Base-by-base conservation (phyloP, 2,888 invertebrate genomes). In the Epinotia demarniana region DNA sequence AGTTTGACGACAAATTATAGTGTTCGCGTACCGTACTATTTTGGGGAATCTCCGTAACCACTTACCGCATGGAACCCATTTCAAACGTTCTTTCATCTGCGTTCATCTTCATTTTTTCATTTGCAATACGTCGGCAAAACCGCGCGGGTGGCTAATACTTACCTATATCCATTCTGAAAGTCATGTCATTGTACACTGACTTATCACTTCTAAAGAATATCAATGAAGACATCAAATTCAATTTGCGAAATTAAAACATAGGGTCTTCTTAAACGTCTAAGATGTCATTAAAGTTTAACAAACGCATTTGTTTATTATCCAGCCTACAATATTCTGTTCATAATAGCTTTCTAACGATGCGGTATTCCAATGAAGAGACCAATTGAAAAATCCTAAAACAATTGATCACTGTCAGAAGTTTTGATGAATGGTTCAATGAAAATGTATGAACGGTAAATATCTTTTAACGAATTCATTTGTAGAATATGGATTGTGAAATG, bases 371-470 rank as follows among this genome's bases (percentile, higher is more conserved):
- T 75, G 72, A 72, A 62, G 69, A 75, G 61, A 60, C 33, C 75
- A 75, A 75, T 75, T 72, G 75, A 72, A 71, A 53, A 75, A 75
- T 67, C 53, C 61, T 61, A 75, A 75, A 75, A 75, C 75, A 67
- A 75, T 75, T 62, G 55, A 66, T 75, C 75, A 75, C 49, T 72
- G 75, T 75, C 75, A 71, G 66, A 60, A 46, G 4, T 23, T 67
- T 66, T 75, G 75, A 75, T 62, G 60, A 75, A 75, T 75, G 67
- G 53, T 55, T 39, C 23, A 27, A 60, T 60, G 70, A 70, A 64
- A 74, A 66, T 66, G 19, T 69, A 70, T 66, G 66, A 71, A 55
- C 75, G 70, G 53, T 75, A 71, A 73, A 62, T 73, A 63, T 69
- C 43, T 62, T 68, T 68, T 62, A 62, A 61, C n/a, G 27, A 73